Conservation (phyloP, 2,113 vertebrate species). For the Epinephelus lanceolatus region DNA sequence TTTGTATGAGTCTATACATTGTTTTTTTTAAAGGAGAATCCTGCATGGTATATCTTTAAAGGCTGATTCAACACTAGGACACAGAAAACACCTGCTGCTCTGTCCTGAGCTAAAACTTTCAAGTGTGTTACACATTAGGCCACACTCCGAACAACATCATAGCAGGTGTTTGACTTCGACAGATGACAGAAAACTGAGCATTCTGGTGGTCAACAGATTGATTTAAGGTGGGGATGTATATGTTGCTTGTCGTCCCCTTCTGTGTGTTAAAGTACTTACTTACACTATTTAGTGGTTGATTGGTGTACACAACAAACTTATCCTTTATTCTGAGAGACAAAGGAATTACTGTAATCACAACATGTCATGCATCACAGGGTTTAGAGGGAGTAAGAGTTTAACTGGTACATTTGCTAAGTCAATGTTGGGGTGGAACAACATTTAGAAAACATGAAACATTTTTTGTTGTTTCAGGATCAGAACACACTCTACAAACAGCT, state of each 20-base stretch:
- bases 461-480: conserved; percentile 4
- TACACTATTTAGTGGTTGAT: neutral
- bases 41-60: neutral
- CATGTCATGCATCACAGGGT: neutral
- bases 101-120: too few relatives aligned
- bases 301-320: neutral
- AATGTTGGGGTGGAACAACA: neutral
- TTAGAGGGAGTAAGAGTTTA: neutral
- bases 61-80: neutral
- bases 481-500: neutral
- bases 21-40: too few relatives aligned
- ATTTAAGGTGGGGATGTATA: neutral
- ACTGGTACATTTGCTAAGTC: neutral
- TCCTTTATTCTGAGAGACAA: neutral
- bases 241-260: too few relatives aligned
- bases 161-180: too few relatives aligned
- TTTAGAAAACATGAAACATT: neutral
- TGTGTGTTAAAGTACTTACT: neutral
- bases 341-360: neutral
- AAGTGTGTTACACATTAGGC: too few relatives aligned
- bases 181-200: neutral
- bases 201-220: too few relatives aligned
- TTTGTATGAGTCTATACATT: too few relatives aligned
- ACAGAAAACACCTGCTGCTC: neutral
- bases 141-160: too few relatives aligned